A percentile compares a stretch with the other conserved stretches of the same genome.
phyloP scores from a whole-genome alignment of 2,797 vertebrate species.

The Tamandua tetradactyla region DNA sequence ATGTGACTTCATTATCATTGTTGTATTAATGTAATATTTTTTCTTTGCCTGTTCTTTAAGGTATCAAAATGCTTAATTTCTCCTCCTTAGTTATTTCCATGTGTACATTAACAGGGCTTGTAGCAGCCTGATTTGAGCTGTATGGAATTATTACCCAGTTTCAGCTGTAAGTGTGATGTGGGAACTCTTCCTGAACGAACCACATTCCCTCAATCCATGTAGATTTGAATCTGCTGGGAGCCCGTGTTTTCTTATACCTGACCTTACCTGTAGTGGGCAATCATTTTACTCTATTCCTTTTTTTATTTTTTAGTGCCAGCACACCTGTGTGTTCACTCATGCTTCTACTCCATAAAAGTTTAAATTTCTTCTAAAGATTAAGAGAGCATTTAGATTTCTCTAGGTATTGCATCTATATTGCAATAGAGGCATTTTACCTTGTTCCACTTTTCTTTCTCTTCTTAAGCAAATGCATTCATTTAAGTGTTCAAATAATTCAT shows the following conservation, averaged over 20 bases:
- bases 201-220: neutral
- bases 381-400: neutral
- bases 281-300: neutral
- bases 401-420: neutral
- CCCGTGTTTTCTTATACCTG: neutral
- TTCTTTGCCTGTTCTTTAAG: neutral
- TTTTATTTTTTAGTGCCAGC: neutral
- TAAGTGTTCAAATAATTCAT: conserved; percentile 27
- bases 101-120: neutral
- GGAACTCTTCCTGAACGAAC: neutral
- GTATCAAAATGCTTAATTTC: neutral
- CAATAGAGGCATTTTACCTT: neutral
- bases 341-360: neutral
- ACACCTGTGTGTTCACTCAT: neutral
- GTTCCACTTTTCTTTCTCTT: neutral
- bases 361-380: neutral
- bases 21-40: neutral
- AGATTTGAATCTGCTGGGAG: neutral
- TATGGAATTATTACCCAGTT: neutral
- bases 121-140: neutral
- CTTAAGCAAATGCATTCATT: neutral
- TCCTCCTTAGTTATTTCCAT: neutral
- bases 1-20: neutral
- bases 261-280: neutral
- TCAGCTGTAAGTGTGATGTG: neutral